These are phyloP conservation scores for Acholoe squamosa DNA, from an alignment of 2,888 invertebrate species.

Conservation along the genomic window DNA sequence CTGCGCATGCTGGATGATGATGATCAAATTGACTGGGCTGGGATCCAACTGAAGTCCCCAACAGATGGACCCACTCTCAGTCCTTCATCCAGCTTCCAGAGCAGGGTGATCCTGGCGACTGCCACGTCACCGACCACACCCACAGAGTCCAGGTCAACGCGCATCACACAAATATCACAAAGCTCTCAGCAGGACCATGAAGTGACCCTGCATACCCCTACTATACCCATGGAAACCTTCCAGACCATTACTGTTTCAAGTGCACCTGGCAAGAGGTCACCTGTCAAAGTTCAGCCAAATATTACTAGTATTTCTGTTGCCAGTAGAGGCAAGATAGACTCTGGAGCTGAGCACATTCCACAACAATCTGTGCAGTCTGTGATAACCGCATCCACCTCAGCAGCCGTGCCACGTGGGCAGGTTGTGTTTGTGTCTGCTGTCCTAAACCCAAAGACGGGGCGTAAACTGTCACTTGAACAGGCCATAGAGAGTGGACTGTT, in stretches of 20 bases:
- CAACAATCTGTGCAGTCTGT: conserved; percentile 74
- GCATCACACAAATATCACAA: conserved; percentile 56
- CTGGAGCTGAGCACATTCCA: conserved; percentile 64
- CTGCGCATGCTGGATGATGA: conserved; percentile 83
- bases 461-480: conserved; percentile 67
- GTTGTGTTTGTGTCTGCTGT: conserved; percentile 82
- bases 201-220: not conserved
- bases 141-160: conserved; percentile 6
- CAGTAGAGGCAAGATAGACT: conserved; percentile 58
- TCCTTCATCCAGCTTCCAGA: conserved; percentile 52
- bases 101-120: not conserved
- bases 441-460: conserved; percentile 75
- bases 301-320: conserved; percentile 66
- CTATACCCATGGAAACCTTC: conserved; percentile 59
- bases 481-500: conserved; percentile 73
- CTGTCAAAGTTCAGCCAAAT: conserved; percentile 57
- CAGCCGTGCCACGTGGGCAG: conserved; percentile 76
- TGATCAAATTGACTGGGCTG: conserved; percentile 63
- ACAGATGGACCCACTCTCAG: conserved; percentile 47
- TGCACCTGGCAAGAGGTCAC: conserved; percentile 46
- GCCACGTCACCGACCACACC: conserved; percentile 19
- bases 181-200: conserved; percentile 53
- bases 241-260: conserved; percentile 61
- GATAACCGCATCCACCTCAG: conserved; percentile 75
- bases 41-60: conserved; percentile 60